These are phyloP conservation scores for Cercopithecus mona DNA, from an alignment of 2,113 vertebrate genomes.

Conservation along the genomic window DNA sequence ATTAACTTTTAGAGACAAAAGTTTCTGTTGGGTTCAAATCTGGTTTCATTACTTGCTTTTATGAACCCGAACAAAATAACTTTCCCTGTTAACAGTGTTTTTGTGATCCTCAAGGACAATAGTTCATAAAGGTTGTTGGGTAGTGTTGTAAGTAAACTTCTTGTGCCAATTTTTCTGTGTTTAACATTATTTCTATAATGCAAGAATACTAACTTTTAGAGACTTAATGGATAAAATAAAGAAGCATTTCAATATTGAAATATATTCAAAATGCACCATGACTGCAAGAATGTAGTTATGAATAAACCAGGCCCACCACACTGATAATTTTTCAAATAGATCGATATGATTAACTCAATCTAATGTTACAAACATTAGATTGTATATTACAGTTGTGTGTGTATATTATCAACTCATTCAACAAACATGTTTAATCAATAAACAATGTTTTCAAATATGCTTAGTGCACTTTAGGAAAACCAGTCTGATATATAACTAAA, in stretches of 20 bases:
- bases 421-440: neutral
- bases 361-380: neutral
- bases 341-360: neutral
- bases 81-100: neutral
- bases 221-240: neutral
- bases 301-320: neutral
- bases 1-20: neutral
- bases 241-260: neutral
- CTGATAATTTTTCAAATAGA: neutral
- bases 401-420: neutral
- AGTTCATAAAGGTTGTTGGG: neutral
- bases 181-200: neutral
- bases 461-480: neutral
- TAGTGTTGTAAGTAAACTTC: neutral
- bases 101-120: neutral
- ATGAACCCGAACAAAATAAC: neutral
- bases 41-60: neutral
- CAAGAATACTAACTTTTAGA: neutral
- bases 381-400: neutral
- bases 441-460: neutral
- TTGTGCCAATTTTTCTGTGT: neutral
- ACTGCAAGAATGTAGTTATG: neutral
- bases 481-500: neutral
- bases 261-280: neutral
- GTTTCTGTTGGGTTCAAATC: neutral